A percentile compares a stretch with the other conserved stretches of the same genome.
phyloP scores from a whole-genome alignment of 2,888 invertebrate genomes.

The Caenorhabditis sp. region DNA sequence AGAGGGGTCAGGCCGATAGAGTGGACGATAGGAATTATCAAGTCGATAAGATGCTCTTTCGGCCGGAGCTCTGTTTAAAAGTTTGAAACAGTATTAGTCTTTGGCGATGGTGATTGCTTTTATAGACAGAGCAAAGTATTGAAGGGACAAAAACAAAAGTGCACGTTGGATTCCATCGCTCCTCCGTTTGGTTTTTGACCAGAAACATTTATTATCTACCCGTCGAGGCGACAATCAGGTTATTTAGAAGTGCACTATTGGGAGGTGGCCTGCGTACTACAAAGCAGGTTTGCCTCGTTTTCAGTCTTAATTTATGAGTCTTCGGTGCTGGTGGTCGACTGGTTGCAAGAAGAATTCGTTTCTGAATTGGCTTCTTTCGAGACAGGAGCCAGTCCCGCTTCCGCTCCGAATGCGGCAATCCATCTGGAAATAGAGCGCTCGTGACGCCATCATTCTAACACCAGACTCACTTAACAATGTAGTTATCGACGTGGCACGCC shows the following conservation, averaged over 20 bases:
- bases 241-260: slow-evolving; percentile 9
- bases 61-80: background rate
- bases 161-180: background rate
- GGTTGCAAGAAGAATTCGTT: slow-evolving; percentile 39
- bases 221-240: slow-evolving; percentile 17
- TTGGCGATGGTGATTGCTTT: slow-evolving; percentile 6
- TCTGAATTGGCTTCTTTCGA: slow-evolving; percentile 20
- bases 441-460: too few species aligned
- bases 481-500: slow-evolving; percentile 8
- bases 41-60: slow-evolving; percentile 6
- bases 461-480: slow-evolving; percentile 20
- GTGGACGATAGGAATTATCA: background rate
- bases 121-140: slow-evolving; percentile 9
- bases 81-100: background rate
- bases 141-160: slow-evolving; percentile 16
- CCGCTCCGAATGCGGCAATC: slow-evolving; percentile 48
- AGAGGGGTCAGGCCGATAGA: background rate
- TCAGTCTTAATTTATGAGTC: slow-evolving; percentile 9
- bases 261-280: too few species aligned
- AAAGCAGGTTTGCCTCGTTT: slow-evolving; percentile 9
- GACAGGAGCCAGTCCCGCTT: slow-evolving; percentile 25
- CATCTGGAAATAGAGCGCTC: slow-evolving; percentile 50
- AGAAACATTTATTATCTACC: slow-evolving; percentile 35
- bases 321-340: slow-evolving; percentile 48
- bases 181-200: slow-evolving; percentile 8